Evolutionary conservation across 2,888 invertebrate species (phyloP).

Genomic region (Drosophila austrosaltans): DNA sequence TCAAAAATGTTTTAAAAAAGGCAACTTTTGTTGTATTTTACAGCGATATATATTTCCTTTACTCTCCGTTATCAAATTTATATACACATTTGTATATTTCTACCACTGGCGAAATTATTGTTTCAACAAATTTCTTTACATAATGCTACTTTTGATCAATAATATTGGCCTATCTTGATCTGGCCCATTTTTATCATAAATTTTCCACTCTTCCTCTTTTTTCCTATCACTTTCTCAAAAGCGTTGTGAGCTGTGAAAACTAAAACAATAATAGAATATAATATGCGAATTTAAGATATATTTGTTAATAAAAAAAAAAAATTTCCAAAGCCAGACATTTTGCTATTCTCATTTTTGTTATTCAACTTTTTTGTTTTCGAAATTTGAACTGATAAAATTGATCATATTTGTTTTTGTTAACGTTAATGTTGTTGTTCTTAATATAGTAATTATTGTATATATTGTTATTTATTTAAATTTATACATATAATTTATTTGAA

Average conservation of each 20-base stretch:
- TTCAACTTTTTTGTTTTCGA: constrained; percentile 35
- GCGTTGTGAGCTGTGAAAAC: neutral
- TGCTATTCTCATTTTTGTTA: constrained; percentile 45
- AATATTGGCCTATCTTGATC: neutral
- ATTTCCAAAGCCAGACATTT: constrained; percentile 9
- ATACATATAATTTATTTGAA: no score
- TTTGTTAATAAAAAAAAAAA: neutral
- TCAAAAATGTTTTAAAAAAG: no score
- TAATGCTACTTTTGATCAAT: neutral
- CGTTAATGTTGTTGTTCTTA: constrained; percentile 12
- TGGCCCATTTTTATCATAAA: neutral
- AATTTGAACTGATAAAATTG: constrained; percentile 6
- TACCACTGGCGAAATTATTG: neutral
- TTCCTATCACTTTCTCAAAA: neutral
- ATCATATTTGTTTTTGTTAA: constrained; percentile 11
- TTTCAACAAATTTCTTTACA: neutral
- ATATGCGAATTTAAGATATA: neutral
- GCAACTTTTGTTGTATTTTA: neutral
- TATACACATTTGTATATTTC: neutral
- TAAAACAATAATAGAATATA: neutral
- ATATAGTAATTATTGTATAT: constrained; percentile 9
- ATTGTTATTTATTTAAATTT: neutral
- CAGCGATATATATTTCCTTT: neutral
- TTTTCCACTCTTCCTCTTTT: neutral
- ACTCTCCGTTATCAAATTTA: neutral